Conservation (phyloP, 1,140 invertebrate species). For the Lepeophtheirus salmonis region DNA sequence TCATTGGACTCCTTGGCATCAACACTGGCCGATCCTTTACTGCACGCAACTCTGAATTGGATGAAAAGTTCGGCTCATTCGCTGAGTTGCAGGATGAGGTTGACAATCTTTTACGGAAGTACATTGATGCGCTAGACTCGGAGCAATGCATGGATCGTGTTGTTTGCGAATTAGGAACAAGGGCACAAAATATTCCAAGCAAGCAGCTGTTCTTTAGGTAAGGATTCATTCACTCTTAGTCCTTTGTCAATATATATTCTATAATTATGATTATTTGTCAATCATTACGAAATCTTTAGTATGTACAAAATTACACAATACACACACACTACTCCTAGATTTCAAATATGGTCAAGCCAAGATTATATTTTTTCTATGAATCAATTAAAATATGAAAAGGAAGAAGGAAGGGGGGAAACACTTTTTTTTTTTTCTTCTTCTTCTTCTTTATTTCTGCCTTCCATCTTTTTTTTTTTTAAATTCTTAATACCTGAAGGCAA, state of each 20-base stretch:
- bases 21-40: background rate
- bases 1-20: background rate
- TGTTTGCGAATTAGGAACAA: conserved; percentile 3
- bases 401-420: too few species aligned
- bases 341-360: too few species aligned
- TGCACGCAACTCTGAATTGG: background rate
- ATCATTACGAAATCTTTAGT: too few species aligned
- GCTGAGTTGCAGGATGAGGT: background rate
- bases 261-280: too few species aligned
- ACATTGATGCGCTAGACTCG: background rate
- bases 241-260: too few species aligned
- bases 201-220: conserved; percentile 8
- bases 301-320: too few species aligned
- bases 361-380: too few species aligned
- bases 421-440: too few species aligned
- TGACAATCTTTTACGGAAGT: conserved; percentile 1
- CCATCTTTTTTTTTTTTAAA: background rate
- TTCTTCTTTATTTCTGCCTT: background rate
- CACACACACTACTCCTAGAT: too few species aligned
- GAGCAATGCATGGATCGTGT: conserved; percentile 9
- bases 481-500: background rate
- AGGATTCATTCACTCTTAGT: too few species aligned
- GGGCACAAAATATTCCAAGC: background rate
- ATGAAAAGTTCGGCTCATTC: conserved; percentile 8
- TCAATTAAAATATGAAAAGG: background rate